phyloP scores from a whole-genome alignment of 2,888 invertebrate genomes.

The Mystacides longicornis region DNA sequence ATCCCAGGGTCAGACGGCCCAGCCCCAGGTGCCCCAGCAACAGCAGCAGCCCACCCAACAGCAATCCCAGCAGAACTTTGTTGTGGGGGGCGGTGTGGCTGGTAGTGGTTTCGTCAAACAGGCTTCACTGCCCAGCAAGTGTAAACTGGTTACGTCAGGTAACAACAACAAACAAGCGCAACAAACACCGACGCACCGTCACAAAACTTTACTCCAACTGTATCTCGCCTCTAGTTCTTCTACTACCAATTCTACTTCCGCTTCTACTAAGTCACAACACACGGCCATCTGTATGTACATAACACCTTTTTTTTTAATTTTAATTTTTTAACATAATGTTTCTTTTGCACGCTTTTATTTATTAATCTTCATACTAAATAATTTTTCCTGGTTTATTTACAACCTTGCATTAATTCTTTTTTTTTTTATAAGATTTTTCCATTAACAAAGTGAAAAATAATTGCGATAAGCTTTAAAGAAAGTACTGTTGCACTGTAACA shows the following conservation, averaged over 20 bases:
- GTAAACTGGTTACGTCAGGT: conserved; percentile 11
- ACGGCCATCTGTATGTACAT: background rate
- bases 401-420: too few relatives aligned
- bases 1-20: background rate
- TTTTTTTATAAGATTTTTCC: too few relatives aligned
- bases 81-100: background rate
- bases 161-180: background rate
- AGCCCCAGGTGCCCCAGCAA: conserved; percentile 4
- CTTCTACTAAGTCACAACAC: background rate
- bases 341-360: too few relatives aligned
- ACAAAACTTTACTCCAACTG: background rate
- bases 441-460: too few relatives aligned
- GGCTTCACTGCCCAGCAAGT: conserved; percentile 18
- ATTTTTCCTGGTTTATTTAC: too few relatives aligned
- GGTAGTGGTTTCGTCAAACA: background rate
- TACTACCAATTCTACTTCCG: background rate
- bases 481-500: too few relatives aligned
- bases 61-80: background rate
- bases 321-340: too few relatives aligned
- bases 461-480: too few relatives aligned
- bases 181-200: background rate
- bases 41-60: conserved; percentile 15
- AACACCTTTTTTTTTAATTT: background rate
- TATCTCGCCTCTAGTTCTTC: background rate
- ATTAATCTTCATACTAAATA: too few relatives aligned